Conservation (phyloP, 2,888 invertebrate species). For the Dolichomitus sp. region DNA sequence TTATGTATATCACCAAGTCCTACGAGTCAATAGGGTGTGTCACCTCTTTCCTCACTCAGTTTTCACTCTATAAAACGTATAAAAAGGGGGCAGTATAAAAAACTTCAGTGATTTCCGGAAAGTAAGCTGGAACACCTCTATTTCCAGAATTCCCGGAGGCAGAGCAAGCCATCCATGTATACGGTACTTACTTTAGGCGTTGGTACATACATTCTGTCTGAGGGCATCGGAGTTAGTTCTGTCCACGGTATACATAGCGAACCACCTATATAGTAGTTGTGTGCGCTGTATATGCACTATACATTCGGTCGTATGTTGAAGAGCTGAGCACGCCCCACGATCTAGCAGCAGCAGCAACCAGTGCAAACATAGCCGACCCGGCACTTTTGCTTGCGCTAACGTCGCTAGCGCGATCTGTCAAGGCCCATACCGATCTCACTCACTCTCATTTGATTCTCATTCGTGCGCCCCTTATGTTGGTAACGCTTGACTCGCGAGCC, state of each 20-base stretch:
- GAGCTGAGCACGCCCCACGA: constrained; percentile 10
- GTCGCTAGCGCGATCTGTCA: constrained; percentile 79
- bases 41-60: background rate
- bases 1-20: background rate
- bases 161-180: constrained; percentile 16
- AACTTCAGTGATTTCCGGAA: constrained; percentile 35
- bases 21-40: background rate
- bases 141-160: constrained; percentile 4
- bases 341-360: background rate
- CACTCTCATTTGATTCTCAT: constrained; percentile 29
- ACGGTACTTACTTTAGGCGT: background rate
- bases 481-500: constrained; percentile 68
- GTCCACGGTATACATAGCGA: background rate
- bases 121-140: constrained; percentile 17
- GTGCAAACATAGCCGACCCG: constrained; percentile 11
- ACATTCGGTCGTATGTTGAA: constrained; percentile 13
- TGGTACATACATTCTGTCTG: background rate
- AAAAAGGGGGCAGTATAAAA: constrained; percentile 19
- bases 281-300: background rate
- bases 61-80: background rate
- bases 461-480: constrained; percentile 33
- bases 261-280: background rate
- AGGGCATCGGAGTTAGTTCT: background rate
- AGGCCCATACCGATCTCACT: constrained; percentile 63
- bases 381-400: constrained; percentile 73